Base-by-base conservation (phyloP, 2,113 vertebrate species). In the Rhagologus leucostigma region DNA sequence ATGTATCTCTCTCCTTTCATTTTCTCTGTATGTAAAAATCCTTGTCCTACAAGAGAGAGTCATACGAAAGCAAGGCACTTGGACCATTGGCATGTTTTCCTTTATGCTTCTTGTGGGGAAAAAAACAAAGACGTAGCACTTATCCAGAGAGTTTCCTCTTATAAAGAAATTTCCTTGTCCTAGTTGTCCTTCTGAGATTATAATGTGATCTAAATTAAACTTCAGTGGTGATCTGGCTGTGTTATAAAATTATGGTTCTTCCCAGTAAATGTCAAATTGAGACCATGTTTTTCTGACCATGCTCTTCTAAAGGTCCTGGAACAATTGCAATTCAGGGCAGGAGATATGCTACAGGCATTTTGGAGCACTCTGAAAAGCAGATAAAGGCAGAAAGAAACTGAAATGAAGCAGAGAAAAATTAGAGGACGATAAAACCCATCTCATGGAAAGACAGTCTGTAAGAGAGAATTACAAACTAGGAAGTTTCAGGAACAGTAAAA, bases 21-120 rank as follows among this genome's bases (percentile, higher is more conserved):
- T 76, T 65, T 37, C 18, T 15, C 13, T 24, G 2, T 55, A 29
- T 10, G 8, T 41, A 69, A 79, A 93, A 94, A 49, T 29, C 3
- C 5, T n/a, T 71, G 7, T 62, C 13, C 22, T 59, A 6, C 3
- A 41, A 26, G 52, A 64, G 5, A 18, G 3, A n/a, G 7, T 8
- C 55, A 2, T 79, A 41, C 21, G 15, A 91, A 80, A 77, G 4
- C 12, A 24, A 76, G 37, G 24, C 44, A 35, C 16, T 55, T 3
- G 8, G 26, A 79, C 16, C 7, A 19, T 4, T 71, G 14, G 0
- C 7, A 59, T 19, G 6, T 27, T 88, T 86, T 29, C 41, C 6
- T 85, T 75, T 23, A 9, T 1, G 0, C 1, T 67, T 13, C 11
- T 74, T 78, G 19, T n/a, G 11, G 3, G 33, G 11, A 1, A 35